A percentile compares a stretch with the other conserved stretches of the same genome.
Evolutionary conservation across 53 echinoderm and acorn worm species (phyloP).

Genomic region (Mesocentrotus franciscanus): DNA sequence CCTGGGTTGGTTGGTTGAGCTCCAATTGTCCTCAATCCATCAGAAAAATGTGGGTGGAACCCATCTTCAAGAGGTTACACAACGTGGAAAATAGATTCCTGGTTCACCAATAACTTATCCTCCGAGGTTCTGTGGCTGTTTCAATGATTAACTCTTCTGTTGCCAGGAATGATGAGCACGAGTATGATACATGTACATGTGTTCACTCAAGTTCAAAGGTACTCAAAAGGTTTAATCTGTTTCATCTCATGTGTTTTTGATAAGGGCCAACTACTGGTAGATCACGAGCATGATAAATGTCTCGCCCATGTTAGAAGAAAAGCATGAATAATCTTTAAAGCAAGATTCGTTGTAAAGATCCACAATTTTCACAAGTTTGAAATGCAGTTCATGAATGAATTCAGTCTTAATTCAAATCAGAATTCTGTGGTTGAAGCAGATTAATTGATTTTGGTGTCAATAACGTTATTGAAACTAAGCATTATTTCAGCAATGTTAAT

Average conservation of each 20-base stretch:
- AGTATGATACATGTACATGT: neutral
- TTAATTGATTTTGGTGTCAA: no score
- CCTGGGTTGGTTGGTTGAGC: neutral
- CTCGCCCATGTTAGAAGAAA: neutral
- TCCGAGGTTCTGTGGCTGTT: neutral
- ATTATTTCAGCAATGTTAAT: neutral
- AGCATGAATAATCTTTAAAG: neutral
- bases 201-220: neutral
- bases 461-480: neutral
- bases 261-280: no score
- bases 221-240: neutral
- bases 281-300: neutral
- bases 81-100: neutral
- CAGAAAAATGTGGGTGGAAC: neutral
- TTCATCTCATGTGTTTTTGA: neutral
- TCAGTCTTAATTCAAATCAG: no score
- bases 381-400: no score
- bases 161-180: neutral
- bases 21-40: neutral
- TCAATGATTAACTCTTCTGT: neutral
- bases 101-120: neutral
- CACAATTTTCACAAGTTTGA: no score
- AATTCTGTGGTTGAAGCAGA: no score
- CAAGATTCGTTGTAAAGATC: neutral
- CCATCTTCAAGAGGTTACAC: neutral